Evolutionary conservation across 2,113 vertebrate genomes (phyloP).

Genomic region (Xenopus borealis): DNA sequence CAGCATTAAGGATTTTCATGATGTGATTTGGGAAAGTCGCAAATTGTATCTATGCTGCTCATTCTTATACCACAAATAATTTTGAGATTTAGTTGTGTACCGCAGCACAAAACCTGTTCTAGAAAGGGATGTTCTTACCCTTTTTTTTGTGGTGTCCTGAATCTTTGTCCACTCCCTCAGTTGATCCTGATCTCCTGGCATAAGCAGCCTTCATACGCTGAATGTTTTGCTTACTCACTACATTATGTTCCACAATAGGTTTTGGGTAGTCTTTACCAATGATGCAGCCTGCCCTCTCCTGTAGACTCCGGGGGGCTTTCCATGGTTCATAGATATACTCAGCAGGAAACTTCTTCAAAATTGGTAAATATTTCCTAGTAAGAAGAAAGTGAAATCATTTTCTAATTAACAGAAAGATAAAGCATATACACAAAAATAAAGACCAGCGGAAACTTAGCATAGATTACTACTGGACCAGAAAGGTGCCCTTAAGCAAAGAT

Average conservation of each 20-base stretch:
- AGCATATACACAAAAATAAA: too few relatives aligned
- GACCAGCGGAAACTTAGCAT: too few relatives aligned
- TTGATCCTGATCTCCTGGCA: conserved; percentile 49
- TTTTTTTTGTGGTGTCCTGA: conserved; percentile 48
- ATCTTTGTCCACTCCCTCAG: conserved; percentile 35
- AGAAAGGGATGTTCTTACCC: rapidly evolving
- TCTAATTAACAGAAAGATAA: not conserved
- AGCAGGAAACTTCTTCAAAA: conserved; percentile 62
- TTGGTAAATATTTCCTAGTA: conserved; percentile 66
- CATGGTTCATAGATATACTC: conserved; percentile 71
- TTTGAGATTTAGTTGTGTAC: too few relatives aligned
- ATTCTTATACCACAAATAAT: too few relatives aligned
- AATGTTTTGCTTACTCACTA: conserved; percentile 60
- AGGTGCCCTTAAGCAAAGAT: too few relatives aligned
- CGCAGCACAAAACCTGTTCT: too few relatives aligned
- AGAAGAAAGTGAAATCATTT: not conserved
- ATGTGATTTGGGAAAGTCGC: too few relatives aligned
- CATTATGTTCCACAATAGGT: conserved; percentile 59
- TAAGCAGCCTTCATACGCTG: conserved; percentile 67
- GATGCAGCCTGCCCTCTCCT: conserved; percentile 67
- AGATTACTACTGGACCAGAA: too few relatives aligned
- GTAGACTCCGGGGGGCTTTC: conserved; percentile 64
- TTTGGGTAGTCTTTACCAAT: conserved; percentile 69
- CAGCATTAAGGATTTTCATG: too few relatives aligned
- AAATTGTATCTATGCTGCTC: too few relatives aligned